These are phyloP conservation scores for Danio choprae DNA, from an alignment of 2,797 vertebrate genomes.

Conservation along the genomic window DNA sequence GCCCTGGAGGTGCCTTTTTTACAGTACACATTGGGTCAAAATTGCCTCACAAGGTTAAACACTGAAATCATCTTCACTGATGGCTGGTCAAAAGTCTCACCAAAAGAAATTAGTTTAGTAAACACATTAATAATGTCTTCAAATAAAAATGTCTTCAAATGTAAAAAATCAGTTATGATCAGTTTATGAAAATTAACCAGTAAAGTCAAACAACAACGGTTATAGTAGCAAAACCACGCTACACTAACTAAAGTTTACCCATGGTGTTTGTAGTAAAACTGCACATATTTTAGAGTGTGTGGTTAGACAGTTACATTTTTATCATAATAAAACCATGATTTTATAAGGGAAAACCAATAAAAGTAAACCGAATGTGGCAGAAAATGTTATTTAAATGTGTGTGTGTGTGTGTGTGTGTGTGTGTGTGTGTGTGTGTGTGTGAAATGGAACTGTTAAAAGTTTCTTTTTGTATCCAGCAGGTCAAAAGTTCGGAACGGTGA, in stretches of 20 bases:
- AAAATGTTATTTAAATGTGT: not conserved
- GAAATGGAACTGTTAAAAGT: not conserved
- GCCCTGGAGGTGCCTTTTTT: not conserved
- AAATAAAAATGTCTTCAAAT: not conserved
- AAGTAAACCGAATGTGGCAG: not conserved
- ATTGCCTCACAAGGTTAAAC: not conserved
- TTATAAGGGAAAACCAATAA: not conserved
- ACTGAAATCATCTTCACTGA: not conserved
- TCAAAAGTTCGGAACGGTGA: conserved; percentile 8
- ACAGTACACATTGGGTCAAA: not conserved
- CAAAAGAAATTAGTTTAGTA: not conserved
- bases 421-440: too few relatives aligned
- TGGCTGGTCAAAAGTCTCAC: not conserved
- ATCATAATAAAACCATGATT: too few relatives aligned
- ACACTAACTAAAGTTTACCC: too few relatives aligned
- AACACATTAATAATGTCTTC: not conserved
- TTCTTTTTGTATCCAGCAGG: conserved; percentile 4
- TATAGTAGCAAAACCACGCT: too few relatives aligned
- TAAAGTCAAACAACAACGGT: too few relatives aligned
- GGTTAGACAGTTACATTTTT: not conserved
- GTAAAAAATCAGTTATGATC: too few relatives aligned
- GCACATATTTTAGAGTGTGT: not conserved
- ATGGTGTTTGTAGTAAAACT: too few relatives aligned
- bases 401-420: too few relatives aligned
- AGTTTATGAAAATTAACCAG: too few relatives aligned